Evolutionary conservation across 2,888 invertebrate species (phyloP).

Genomic region (Diplazon laetatorius): DNA sequence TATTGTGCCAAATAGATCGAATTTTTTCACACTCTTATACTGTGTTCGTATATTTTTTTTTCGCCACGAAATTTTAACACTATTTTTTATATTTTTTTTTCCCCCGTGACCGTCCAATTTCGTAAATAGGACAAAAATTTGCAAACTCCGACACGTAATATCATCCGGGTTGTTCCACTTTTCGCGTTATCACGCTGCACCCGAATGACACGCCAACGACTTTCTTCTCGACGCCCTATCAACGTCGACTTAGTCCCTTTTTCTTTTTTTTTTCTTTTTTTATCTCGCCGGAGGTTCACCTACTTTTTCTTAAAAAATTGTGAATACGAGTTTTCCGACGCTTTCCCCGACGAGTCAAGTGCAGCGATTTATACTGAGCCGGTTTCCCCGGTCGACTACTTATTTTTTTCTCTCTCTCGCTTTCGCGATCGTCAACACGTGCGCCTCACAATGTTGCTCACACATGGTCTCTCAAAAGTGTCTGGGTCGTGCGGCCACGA

Average conservation of each 20-base stretch:
- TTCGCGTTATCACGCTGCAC: neutral
- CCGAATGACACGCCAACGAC: conserved; percentile 28
- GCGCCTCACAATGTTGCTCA: conserved; percentile 11
- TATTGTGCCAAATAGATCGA: neutral
- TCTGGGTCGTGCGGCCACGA: conserved; percentile 48
- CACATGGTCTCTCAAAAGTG: conserved; percentile 36
- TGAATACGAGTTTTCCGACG: conserved; percentile 28
- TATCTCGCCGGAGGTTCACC: conserved; percentile 13
- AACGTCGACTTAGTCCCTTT: conserved; percentile 3
- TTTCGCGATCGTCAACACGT: conserved; percentile 35
- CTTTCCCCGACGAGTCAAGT: conserved; percentile 37
- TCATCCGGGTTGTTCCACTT: conserved; percentile 17
- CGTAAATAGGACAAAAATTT: conserved; percentile 28
- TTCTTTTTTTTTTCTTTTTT: conserved; percentile 15
- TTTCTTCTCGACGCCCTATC: conserved; percentile 30
- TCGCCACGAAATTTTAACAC: conserved; percentile 21
- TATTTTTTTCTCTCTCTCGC: neutral
- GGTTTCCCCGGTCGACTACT: neutral
- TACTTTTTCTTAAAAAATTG: conserved; percentile 54
- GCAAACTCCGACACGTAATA: conserved; percentile 54
- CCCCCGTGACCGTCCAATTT: conserved; percentile 47
- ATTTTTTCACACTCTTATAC: neutral
- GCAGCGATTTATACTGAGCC: conserved; percentile 29
- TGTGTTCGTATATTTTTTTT: conserved; percentile 10
- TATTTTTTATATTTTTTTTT: conserved; percentile 26